Evolutionary conservation across 2,113 vertebrate genomes (phyloP).

Genomic region (Podocnemis expansa): DNA sequence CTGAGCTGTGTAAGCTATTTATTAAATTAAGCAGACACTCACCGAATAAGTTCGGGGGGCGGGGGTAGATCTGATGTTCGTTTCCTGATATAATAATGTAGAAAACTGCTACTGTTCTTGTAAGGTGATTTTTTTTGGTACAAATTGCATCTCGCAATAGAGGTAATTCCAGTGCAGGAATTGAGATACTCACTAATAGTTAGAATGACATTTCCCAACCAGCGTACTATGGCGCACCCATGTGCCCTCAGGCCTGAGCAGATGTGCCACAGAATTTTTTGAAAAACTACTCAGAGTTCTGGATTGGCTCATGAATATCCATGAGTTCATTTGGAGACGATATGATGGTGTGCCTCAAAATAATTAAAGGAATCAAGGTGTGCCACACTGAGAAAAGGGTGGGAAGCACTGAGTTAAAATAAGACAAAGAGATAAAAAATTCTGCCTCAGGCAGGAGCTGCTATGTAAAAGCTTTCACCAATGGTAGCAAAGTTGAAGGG

Average conservation of each 20-base stretch:
- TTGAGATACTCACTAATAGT: neutral
- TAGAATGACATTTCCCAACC: too few relatives aligned
- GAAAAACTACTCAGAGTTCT: too few relatives aligned
- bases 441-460: neutral
- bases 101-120: neutral
- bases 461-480: neutral
- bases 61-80: neutral
- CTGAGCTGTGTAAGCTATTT: neutral
- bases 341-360: too few relatives aligned
- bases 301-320: too few relatives aligned
- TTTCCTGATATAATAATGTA: neutral
- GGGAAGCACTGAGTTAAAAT: too few relatives aligned
- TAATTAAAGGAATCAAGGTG: too few relatives aligned
- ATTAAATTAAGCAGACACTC: neutral
- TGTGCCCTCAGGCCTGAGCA: too few relatives aligned
- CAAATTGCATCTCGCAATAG: neutral
- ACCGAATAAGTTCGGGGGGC: neutral
- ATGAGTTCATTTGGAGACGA: too few relatives aligned
- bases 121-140: neutral
- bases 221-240: too few relatives aligned
- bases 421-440: neutral
- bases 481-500: neutral
- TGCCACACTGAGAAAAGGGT: too few relatives aligned
- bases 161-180: neutral
- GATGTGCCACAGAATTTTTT: too few relatives aligned